These are phyloP conservation scores for Drosophila ambigua DNA, from an alignment of 1,140 invertebrate species.

Conservation along the genomic window DNA sequence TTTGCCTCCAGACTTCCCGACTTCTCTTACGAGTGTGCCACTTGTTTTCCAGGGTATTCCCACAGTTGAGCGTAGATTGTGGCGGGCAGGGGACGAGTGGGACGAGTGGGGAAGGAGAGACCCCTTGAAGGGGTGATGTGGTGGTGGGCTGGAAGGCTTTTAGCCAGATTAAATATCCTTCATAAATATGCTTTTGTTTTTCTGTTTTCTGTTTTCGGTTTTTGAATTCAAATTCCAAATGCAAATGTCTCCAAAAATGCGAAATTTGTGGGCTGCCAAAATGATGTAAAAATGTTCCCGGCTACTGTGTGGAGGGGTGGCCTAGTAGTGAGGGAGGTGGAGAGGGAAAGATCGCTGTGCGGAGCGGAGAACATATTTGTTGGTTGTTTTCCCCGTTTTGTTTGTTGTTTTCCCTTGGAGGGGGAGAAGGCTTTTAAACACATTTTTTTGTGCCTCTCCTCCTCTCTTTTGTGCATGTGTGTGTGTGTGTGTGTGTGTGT, in stretches of 20 bases:
- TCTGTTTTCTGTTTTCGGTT: slow-evolving; percentile 7
- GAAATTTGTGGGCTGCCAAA: slow-evolving; percentile 33
- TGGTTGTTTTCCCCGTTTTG: slow-evolving; percentile 16
- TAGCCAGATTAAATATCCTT: slow-evolving; percentile 13
- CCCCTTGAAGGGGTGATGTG: too few relatives aligned
- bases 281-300: slow-evolving; percentile 32
- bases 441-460: slow-evolving; percentile 20
- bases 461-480: too few relatives aligned
- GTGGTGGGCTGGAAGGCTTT: background rate
- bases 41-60: too few relatives aligned
- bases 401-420: slow-evolving; percentile 34
- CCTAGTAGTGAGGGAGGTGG: background rate
- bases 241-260: slow-evolving; percentile 35
- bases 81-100: too few relatives aligned
- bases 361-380: slow-evolving; percentile 26
- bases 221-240: slow-evolving; percentile 21
- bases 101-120: background rate
- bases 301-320: background rate
- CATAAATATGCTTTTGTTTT: too few relatives aligned
- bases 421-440: slow-evolving; percentile 45
- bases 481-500: background rate
- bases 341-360: too few relatives aligned
- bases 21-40: too few relatives aligned
- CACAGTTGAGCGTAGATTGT: too few relatives aligned
- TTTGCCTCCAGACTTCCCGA: too few relatives aligned